Evolutionary conservation across 2,113 vertebrate species (phyloP).

Genomic region (Rhynchomys soricoides): DNA sequence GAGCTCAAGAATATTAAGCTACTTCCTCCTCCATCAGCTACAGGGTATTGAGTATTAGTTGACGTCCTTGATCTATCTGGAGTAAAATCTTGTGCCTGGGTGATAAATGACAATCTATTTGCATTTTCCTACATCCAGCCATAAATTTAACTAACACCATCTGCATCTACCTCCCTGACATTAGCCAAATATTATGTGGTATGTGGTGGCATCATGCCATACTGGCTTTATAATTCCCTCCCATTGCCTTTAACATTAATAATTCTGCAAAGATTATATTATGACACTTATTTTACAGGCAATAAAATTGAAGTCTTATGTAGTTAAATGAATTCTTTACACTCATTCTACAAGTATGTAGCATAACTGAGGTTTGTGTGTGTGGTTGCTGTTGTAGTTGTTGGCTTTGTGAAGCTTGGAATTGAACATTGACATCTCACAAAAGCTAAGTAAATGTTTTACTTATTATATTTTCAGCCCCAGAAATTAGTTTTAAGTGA

Average conservation of each 20-base stretch:
- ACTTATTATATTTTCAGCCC: neutral
- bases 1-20: neutral
- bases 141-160: neutral
- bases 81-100: neutral
- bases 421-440: neutral
- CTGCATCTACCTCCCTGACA: neutral
- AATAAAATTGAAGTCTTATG: constrained; percentile 4
- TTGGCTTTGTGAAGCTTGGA: neutral
- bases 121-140: neutral
- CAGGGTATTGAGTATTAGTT: neutral
- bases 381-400: neutral
- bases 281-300: neutral
- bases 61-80: neutral
- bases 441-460: neutral
- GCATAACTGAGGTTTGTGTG: neutral
- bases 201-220: neutral
- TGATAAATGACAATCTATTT: neutral
- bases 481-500: neutral
- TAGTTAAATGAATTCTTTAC: neutral
- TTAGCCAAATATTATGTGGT: neutral
- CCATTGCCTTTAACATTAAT: neutral
- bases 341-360: neutral
- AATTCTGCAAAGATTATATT: neutral
- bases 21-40: neutral
- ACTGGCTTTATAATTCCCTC: neutral